Base-by-base conservation (phyloP, 2,113 vertebrate genomes). In the Melanerpes aurifrons region DNA sequence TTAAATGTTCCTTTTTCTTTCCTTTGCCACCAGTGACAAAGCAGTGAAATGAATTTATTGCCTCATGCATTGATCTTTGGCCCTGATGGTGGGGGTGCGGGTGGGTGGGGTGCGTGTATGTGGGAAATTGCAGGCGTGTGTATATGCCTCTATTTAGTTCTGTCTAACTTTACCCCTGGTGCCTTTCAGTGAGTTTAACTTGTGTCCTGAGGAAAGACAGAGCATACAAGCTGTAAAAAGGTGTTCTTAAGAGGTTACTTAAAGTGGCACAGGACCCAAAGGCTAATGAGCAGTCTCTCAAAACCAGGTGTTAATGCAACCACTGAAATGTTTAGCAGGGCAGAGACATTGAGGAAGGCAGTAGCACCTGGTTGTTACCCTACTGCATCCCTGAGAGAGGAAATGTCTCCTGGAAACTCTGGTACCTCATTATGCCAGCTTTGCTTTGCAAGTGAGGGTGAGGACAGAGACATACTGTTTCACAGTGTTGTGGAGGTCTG, bases 281-380 rank as follows among this genome's bases (percentile, higher is more conserved):
- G 80, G 83, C 82, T 94, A 93, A 94, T 79, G 68, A 96, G 74
- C 71, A 81, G 25, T 87, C 64, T 82, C 82, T 85, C 85, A 78
- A 83, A 92, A 50, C 48, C 83, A 84, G 78, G 59, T 92, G 93
- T 70, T 82, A 83, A 76, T 32, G n/a, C 68, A 82, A 54, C 47
- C 5, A 7, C 62, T 84, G 81, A 80, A 82, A 61, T 24, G 7
- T 47, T 63, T 75, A 64, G 69, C 22, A 12, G 45, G 70, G 74
- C 48, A 70, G 71, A 63, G 31, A 17, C 1, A 2, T 16, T 63
- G 80, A 67, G 63, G 82, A 83, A 89, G 63, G 59, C 59, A 28
- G 57, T 32, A 82, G 50, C 67, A 59, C 57, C 50, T 70, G 56
- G 25, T 47, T 73, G 67, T 67, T 66, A 31, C 17, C n/a, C 35